Evolutionary conservation across 2,113 vertebrate genomes (phyloP).

Genomic region (Psophia crepitans): DNA sequence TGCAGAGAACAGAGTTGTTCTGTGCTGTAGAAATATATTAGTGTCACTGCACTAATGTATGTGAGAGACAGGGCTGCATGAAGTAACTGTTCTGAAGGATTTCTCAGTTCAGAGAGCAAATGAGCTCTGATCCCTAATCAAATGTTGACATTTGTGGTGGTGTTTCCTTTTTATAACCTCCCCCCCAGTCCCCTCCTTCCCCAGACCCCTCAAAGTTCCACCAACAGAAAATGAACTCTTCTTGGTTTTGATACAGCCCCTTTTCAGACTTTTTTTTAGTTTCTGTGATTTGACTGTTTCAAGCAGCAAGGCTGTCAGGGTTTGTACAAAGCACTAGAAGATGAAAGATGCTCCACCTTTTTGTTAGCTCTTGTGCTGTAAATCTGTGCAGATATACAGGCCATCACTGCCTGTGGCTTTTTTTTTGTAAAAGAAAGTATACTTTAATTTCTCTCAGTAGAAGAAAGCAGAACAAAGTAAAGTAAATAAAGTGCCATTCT

Average conservation of each 20-base stretch:
- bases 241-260: background rate
- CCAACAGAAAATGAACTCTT: background rate
- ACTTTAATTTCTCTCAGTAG: background rate
- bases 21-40: background rate
- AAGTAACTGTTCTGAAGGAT: background rate
- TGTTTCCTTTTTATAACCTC: background rate
- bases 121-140: background rate
- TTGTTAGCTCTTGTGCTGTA: background rate
- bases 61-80: background rate
- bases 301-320: background rate
- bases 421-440: background rate
- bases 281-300: background rate
- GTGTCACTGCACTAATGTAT: background rate
- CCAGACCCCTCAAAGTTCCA: background rate
- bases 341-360: background rate
- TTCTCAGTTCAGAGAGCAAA: background rate
- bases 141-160: background rate
- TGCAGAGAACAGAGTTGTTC: background rate
- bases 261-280: background rate
- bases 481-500: background rate
- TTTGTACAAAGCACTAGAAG: background rate
- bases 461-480: background rate
- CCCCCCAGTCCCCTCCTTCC: rapidly evolving
- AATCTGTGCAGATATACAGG: background rate
- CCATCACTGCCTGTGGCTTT: background rate